Evolutionary conservation across 2,888 invertebrate species (phyloP), one percentile per base, ranked within the genome.

Genomic region (Sphaerophoria taeniata): DNA sequence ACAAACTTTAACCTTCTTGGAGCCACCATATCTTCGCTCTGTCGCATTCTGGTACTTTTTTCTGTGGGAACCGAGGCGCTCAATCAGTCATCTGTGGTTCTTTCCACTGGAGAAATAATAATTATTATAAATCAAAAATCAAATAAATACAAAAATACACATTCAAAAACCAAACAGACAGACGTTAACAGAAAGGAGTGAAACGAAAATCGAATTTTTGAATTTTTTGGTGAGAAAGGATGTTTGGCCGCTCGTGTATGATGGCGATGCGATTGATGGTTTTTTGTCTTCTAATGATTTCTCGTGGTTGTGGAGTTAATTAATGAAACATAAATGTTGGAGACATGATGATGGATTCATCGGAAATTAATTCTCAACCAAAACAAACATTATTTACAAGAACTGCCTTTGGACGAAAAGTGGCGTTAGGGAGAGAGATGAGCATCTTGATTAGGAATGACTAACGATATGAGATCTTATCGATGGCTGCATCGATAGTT

Each of bases 281-380:
- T 63, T 75, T 73, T 61, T 70, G 80, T 76, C 69, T 80, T 85
- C 72, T 72, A 80, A 76, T 80, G 71, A 33, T 49, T 11, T 39
- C 39, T 33, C n/a, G 43, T 43, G 43, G 43, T 6, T 43, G 43
- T 60, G 67, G 84, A 55, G 63, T 69, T 79, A 75, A 80, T 85
- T 85, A 85, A 85, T 81, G 84, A 85, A 80, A 60, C 47, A 51
- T 61, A 72, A 72, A 67, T 69, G 76, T 67, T 49, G 51, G 75
- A 85, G 80, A 71, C 72, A 69, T 43, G 84, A 81, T 85, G 80
- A 85, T 85, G 71, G 72, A 85, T 85, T 70, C 72, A 72, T 85
- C 58, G 81, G 84, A 81, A 85, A 85, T 76, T 56, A 51, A 51
- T 45, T 49, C 3, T 5, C 7, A 45, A 81, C 31, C 24, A 39